Conservation (phyloP, 2,113 vertebrate genomes). For the Corydoras sp. region DNA sequence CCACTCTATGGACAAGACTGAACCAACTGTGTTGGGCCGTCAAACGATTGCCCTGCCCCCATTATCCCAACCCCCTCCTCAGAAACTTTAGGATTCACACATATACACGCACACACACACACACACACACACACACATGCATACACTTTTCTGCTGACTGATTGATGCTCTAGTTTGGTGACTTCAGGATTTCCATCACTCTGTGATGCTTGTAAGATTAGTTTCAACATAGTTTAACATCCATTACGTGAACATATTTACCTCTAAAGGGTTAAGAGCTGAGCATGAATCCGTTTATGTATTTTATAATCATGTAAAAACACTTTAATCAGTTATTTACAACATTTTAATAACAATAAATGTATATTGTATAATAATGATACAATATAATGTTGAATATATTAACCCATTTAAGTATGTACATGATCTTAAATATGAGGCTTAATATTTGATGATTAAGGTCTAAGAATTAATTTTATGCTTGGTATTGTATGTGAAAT, state of each 20-base stretch:
- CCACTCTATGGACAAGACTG: conserved; percentile 58
- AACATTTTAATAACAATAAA: too few relatives aligned
- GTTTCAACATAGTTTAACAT: not conserved
- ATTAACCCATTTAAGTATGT: too few relatives aligned
- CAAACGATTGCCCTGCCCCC: conserved; percentile 48
- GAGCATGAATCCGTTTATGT: too few relatives aligned
- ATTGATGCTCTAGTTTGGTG: conserved; percentile 43
- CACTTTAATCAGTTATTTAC: too few relatives aligned
- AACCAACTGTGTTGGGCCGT: conserved; percentile 72
- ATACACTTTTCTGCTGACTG: conserved; percentile 45
- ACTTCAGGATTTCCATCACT: conserved; percentile 33
- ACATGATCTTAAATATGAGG: too few relatives aligned
- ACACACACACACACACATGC: conserved; percentile 28
- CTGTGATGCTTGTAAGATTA: conserved; percentile 30
- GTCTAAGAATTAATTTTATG: too few relatives aligned
- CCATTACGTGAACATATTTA: not conserved
- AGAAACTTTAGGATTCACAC: conserved; percentile 18
- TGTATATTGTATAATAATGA: too few relatives aligned
- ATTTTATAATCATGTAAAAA: too few relatives aligned
- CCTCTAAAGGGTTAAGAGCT: not conserved
- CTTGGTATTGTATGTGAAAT: too few relatives aligned
- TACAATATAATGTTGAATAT: too few relatives aligned
- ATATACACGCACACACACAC: conserved; percentile 27
- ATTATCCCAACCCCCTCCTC: conserved; percentile 13
- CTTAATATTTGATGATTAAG: too few relatives aligned